Conservation (phyloP, 2,113 vertebrate species). For the Lagopus leucura region DNA sequence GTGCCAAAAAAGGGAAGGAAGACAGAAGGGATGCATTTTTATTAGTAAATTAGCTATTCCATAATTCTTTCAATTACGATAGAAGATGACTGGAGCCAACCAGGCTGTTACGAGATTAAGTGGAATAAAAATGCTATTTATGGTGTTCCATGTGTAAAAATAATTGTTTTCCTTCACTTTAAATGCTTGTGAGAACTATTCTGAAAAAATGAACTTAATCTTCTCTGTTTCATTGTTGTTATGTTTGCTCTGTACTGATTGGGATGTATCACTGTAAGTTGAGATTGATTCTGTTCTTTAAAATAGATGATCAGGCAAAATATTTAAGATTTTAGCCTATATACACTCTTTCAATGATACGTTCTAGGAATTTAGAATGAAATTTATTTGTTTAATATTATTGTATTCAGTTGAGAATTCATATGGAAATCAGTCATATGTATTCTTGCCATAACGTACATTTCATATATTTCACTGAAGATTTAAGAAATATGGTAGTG, state of each 20-base stretch:
- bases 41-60: neutral
- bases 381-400: neutral
- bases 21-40: neutral
- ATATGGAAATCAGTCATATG: neutral
- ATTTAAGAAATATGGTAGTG: neutral
- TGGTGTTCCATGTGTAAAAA: conserved; percentile 22
- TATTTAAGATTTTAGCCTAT: neutral
- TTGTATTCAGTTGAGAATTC: neutral
- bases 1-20: neutral
- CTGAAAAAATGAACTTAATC: conserved; percentile 1
- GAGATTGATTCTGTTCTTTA: neutral
- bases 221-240: neutral
- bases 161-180: conserved; percentile 8
- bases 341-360: neutral
- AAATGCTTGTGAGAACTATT: neutral
- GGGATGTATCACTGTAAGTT: neutral
- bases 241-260: neutral
- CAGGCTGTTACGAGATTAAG: conserved; percentile 9
- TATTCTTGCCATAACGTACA: neutral
- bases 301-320: neutral
- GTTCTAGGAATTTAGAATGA: neutral
- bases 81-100: conserved; percentile 8
- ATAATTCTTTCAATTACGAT: neutral
- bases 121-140: conserved; percentile 21
- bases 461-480: fast-evolving